Conservation (phyloP, 2,888 invertebrate species). For the Drosophila gaucha region DNA sequence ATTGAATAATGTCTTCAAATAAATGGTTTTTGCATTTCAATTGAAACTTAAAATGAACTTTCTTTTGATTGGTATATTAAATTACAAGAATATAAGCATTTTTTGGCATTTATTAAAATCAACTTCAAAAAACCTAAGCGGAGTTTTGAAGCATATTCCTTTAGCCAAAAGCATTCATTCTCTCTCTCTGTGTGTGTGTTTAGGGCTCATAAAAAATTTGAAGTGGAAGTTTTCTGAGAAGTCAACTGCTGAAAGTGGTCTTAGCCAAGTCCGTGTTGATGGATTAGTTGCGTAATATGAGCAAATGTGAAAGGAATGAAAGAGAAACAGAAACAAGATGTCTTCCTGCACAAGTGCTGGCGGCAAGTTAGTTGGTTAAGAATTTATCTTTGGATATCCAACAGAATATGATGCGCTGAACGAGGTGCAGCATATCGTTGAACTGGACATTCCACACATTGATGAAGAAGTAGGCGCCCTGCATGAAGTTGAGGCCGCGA, state of each 20-base stretch:
- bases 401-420: slow-evolving; percentile 36
- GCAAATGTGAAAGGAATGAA: background rate
- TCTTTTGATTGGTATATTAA: background rate
- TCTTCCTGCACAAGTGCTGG: background rate
- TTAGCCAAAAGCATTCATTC: too few species aligned
- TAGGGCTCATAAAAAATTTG: too few species aligned
- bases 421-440: slow-evolving; percentile 23
- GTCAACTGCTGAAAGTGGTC: background rate
- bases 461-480: slow-evolving; percentile 45
- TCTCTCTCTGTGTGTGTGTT: too few species aligned
- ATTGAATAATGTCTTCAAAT: slow-evolving; percentile 2
- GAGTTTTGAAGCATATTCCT: too few species aligned
- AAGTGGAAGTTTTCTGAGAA: background rate
- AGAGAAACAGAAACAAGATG: background rate
- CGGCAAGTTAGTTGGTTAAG: background rate
- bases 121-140: too few species aligned
- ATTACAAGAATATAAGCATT: background rate
- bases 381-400: slow-evolving; percentile 24
- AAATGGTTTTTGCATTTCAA: background rate
- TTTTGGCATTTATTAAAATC: slow-evolving; percentile 5
- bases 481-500: slow-evolving; percentile 48
- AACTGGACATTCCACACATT: slow-evolving; percentile 25
- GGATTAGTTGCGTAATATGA: slow-evolving; percentile 30
- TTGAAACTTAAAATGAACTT: background rate
- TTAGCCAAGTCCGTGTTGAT: slow-evolving; percentile 22